Percentiles rank a stretch among this genome's conserved stretches.
Conservation (phyloP, 2,888 invertebrate species). For the Parapristionchus giblindavisi region DNA sequence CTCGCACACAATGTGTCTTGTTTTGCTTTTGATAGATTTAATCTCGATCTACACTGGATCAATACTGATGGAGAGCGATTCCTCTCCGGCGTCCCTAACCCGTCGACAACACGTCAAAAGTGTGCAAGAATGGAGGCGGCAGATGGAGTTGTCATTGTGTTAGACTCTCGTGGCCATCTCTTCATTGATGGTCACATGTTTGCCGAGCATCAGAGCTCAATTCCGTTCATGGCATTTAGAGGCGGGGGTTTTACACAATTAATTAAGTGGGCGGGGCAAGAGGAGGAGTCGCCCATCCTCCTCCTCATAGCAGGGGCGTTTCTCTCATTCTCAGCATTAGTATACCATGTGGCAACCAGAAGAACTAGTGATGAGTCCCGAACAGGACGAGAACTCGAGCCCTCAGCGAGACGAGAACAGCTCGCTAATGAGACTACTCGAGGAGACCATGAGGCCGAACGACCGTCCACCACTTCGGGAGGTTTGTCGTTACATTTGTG, state of each 20-base stretch:
- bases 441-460: background rate
- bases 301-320: background rate
- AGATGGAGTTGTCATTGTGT: background rate
- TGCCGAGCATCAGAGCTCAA: background rate
- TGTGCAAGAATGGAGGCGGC: background rate
- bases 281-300: no score
- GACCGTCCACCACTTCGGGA: background rate
- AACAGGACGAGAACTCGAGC: background rate
- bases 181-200: background rate
- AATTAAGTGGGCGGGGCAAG: no score
- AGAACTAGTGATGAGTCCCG: background rate
- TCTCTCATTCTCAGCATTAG: background rate
- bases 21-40: background rate
- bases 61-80: background rate
- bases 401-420: background rate
- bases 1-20: no score
- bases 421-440: background rate
- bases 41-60: background rate
- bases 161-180: background rate
- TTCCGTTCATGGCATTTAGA: no score
- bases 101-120: background rate
- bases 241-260: no score
- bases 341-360: no score
- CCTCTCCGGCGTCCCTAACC: background rate
- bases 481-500: background rate